Conservation (phyloP, 2,797 vertebrate species). For the Erethizon dorsatum region DNA sequence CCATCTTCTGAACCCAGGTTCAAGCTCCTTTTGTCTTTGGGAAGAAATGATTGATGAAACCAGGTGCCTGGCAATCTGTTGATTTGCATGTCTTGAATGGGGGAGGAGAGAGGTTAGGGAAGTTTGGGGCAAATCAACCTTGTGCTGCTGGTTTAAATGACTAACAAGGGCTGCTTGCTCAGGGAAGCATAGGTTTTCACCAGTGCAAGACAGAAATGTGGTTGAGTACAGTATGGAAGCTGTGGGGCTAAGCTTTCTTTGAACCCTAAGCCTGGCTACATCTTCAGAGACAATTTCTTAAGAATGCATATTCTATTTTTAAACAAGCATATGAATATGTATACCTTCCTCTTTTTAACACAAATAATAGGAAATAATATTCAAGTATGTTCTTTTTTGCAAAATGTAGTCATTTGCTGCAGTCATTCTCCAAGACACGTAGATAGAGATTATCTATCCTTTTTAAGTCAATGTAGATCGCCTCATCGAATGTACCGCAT, state of each 20-base stretch:
- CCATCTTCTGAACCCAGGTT: not conserved
- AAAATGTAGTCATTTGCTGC: not conserved
- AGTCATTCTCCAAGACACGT: not conserved
- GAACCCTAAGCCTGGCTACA: not conserved
- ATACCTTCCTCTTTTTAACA: not conserved
- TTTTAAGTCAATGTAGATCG: not conserved
- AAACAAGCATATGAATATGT: accelerated
- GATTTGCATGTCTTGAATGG: not conserved
- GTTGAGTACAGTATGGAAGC: not conserved
- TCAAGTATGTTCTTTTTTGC: not conserved
- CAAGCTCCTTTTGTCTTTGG: not conserved
- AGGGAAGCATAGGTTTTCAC: not conserved
- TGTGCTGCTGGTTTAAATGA: not conserved
- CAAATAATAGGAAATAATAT: not conserved
- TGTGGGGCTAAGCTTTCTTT: not conserved
- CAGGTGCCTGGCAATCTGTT: not conserved
- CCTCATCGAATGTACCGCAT: accelerated
- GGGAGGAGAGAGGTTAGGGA: not conserved
- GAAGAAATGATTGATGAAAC: not conserved
- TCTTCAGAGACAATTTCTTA: not conserved
- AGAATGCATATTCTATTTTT: not conserved
- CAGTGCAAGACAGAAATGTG: not conserved
- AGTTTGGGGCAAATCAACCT: not conserved
- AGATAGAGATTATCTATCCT: not conserved
- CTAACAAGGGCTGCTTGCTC: not conserved